Percentiles rank a stretch among this genome's conserved stretches.
Evolutionary conservation across 2,888 invertebrate genomes (phyloP).

Genomic region (Mesorhabditis belari): DNA sequence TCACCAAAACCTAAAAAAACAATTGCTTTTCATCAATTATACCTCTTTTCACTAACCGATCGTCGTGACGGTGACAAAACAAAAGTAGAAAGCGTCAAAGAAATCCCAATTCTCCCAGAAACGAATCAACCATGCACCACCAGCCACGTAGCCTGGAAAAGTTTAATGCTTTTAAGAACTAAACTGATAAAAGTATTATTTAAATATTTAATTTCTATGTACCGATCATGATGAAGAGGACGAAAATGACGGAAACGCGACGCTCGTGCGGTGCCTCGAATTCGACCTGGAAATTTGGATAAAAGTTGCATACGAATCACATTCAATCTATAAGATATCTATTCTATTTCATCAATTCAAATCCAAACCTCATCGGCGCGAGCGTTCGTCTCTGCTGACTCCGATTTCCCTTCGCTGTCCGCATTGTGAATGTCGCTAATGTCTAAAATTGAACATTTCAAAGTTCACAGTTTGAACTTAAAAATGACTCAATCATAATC

Average conservation of each 20-base stretch:
- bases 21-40: background rate
- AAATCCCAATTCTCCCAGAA: constrained; percentile 53
- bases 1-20: constrained; percentile 50
- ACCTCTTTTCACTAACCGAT: constrained; percentile 33
- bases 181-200: background rate
- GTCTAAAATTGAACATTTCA: constrained; percentile 27
- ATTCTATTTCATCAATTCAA: background rate
- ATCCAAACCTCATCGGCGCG: constrained; percentile 24
- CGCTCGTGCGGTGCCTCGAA: constrained; percentile 30
- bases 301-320: too few species aligned
- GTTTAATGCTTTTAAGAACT: background rate
- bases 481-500: background rate
- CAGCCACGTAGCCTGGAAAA: constrained; percentile 50
- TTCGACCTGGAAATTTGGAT: constrained; percentile 10
- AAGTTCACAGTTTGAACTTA: background rate
- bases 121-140: constrained; percentile 52
- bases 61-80: constrained; percentile 53
- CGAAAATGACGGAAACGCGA: constrained; percentile 52
- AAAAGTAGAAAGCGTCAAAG: constrained; percentile 53
- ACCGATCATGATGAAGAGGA: constrained; percentile 52
- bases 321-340: constrained; percentile 4
- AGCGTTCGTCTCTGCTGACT: constrained; percentile 31
- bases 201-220: background rate
- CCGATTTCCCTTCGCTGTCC: constrained; percentile 29
- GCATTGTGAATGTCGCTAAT: constrained; percentile 50